These are phyloP conservation scores for Corticium candelabrum DNA, from an alignment of 37 sponge, comb jelly and placozoan genomes.

Conservation along the genomic window DNA sequence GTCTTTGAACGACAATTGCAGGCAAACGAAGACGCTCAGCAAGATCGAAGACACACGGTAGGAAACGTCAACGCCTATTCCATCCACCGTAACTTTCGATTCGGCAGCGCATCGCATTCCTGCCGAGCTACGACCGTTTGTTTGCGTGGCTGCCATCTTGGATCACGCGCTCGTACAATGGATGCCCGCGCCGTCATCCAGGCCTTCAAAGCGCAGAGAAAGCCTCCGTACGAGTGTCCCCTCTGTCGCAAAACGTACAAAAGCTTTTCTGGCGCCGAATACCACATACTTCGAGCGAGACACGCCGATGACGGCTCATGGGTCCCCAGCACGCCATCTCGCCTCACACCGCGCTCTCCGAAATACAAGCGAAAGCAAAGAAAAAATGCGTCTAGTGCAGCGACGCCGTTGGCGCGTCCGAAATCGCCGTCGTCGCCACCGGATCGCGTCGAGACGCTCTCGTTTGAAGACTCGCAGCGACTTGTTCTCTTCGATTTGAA, in stretches of 20 bases:
- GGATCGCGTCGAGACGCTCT: background rate
- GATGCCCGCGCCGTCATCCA: background rate
- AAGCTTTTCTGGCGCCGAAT: constrained; percentile 56
- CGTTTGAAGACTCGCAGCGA: background rate
- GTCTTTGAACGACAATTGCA: too few species aligned
- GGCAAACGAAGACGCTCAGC: too few species aligned
- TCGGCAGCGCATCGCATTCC: too few species aligned
- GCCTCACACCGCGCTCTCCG: background rate
- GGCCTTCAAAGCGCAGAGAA: constrained; percentile 9
- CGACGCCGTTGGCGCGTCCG: background rate
- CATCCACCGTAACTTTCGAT: too few species aligned
- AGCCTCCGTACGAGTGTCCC: constrained; percentile 52
- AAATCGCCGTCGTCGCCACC: background rate
- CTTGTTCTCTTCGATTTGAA: background rate
- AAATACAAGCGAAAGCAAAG: background rate
- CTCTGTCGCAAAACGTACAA: constrained; percentile 44
- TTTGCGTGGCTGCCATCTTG: too few species aligned
- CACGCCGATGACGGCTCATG: constrained; percentile 9
- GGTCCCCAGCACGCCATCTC: background rate
- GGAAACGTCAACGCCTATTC: too few species aligned
- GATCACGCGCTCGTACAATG: too few species aligned
- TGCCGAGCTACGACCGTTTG: too few species aligned
- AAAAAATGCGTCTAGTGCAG: background rate
- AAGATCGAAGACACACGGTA: too few species aligned
- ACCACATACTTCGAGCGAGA: constrained; percentile 49